Evolutionary conservation across 2,888 invertebrate species (phyloP).

Genomic region (Listrodromus nycthemerus): DNA sequence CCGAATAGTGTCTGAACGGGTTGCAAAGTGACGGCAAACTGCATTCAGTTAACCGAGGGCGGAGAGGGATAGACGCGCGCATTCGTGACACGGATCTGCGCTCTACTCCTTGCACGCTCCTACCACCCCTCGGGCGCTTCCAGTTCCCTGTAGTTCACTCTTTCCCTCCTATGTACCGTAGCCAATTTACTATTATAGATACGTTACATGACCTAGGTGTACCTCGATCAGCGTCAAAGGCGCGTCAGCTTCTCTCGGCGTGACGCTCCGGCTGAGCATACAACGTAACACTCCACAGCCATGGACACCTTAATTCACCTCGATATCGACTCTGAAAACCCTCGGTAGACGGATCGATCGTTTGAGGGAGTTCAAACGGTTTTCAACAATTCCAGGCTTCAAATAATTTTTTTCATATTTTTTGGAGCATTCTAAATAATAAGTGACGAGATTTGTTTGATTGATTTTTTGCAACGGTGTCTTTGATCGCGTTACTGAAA

Average conservation of each 20-base stretch:
- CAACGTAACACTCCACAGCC: background rate
- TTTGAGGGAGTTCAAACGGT: too few species aligned
- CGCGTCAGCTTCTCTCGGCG: conserved; percentile 13
- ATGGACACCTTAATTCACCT: background rate
- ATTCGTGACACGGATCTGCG: conserved; percentile 81
- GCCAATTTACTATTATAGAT: conserved; percentile 14
- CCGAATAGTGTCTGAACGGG: conserved; percentile 82
- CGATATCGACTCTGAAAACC: too few species aligned
- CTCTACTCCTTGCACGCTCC: conserved; percentile 61
- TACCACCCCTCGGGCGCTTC: conserved; percentile 49
- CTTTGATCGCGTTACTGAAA: too few species aligned
- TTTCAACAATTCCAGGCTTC: too few species aligned
- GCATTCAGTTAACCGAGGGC: conserved; percentile 78
- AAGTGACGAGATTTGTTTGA: too few species aligned
- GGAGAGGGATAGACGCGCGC: conserved; percentile 79
- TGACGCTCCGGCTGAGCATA: background rate
- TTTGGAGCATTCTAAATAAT: too few species aligned
- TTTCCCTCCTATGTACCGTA: background rate
- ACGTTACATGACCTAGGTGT: conserved; percentile 45
- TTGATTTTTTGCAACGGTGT: too few species aligned
- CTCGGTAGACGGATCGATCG: too few species aligned
- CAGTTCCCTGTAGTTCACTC: conserved; percentile 18
- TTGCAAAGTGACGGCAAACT: conserved; percentile 81
- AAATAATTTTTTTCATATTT: too few species aligned
- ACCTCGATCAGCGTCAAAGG: background rate